Conservation (phyloP, 2,797 vertebrate species). For the Anguilla obscura region DNA sequence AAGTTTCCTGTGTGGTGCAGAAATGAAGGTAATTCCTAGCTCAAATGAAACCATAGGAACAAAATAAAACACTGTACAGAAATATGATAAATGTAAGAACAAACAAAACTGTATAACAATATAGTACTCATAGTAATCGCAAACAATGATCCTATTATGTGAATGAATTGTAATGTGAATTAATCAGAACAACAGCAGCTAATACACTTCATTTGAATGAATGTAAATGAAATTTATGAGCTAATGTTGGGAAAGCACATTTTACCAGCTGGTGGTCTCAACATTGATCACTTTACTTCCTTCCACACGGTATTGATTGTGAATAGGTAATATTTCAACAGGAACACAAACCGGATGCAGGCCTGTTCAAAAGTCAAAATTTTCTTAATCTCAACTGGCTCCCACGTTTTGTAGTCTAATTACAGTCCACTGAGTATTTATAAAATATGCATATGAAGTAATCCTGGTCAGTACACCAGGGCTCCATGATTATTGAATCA, state of each 20-base stretch:
- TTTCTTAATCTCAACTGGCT: neutral
- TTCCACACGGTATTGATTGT: neutral
- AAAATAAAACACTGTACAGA: neutral
- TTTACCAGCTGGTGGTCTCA: neutral
- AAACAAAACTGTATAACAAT: conserved; percentile 17
- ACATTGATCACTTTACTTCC: neutral
- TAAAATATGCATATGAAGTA: neutral
- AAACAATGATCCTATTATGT: neutral
- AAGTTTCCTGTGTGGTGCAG: neutral
- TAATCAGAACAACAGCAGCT: neutral
- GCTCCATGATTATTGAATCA: too few species aligned
- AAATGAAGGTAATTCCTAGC: conserved; percentile 16
- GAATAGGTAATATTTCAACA: neutral
- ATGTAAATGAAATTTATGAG: neutral
- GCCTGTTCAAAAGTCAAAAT: neutral
- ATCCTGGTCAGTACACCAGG: neutral
- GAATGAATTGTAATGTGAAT: neutral
- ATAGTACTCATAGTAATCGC: neutral
- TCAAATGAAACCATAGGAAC: conserved; percentile 28
- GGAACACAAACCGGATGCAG: neutral
- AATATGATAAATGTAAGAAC: conserved; percentile 3
- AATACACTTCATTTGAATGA: neutral
- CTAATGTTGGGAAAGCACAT: conserved; percentile 20
- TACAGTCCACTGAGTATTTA: neutral
- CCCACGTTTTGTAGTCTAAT: neutral